Evolutionary conservation across 2,888 invertebrate species (phyloP).

Genomic region (Drosophila dives): DNA sequence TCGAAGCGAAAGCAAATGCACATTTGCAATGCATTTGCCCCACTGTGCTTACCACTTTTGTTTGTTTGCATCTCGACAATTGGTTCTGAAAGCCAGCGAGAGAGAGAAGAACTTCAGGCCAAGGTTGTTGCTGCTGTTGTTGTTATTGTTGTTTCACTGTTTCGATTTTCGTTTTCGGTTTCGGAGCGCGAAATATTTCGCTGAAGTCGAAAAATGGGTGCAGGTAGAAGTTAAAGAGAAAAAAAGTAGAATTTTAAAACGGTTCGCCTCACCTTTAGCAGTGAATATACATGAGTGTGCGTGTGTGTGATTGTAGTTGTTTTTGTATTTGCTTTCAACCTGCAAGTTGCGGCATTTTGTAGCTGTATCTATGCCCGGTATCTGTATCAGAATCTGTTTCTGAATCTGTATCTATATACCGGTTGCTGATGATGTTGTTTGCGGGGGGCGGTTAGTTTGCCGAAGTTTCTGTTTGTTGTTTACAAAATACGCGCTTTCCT

Average conservation of each 20-base stretch:
- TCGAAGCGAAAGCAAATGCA: conserved; percentile 23
- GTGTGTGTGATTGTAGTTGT: conserved; percentile 29
- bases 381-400: conserved; percentile 25
- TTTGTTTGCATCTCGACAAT: conserved; percentile 52
- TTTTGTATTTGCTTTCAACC: conserved; percentile 39
- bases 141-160: conserved; percentile 25
- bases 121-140: conserved; percentile 62
- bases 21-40: conserved; percentile 35
- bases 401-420: conserved; percentile 50
- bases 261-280: conserved; percentile 45
- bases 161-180: conserved; percentile 58
- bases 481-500: conserved; percentile 64
- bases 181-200: conserved; percentile 49
- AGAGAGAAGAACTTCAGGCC: conserved; percentile 58
- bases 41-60: conserved; percentile 67
- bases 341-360: conserved; percentile 72
- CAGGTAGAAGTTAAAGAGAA: conserved; percentile 57
- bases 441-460: conserved; percentile 34
- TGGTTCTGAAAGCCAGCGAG: conserved; percentile 21
- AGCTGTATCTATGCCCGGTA: conserved; percentile 37
- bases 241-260: conserved; percentile 60
- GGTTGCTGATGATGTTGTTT: conserved; percentile 47
- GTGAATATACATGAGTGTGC: neutral
- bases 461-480: conserved; percentile 65
- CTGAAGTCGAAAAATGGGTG: conserved; percentile 49